Evolutionary conservation across 2,888 invertebrate genomes (phyloP), one percentile per base, ranked within the genome.

Genomic region (Epistrophe eligans): DNA sequence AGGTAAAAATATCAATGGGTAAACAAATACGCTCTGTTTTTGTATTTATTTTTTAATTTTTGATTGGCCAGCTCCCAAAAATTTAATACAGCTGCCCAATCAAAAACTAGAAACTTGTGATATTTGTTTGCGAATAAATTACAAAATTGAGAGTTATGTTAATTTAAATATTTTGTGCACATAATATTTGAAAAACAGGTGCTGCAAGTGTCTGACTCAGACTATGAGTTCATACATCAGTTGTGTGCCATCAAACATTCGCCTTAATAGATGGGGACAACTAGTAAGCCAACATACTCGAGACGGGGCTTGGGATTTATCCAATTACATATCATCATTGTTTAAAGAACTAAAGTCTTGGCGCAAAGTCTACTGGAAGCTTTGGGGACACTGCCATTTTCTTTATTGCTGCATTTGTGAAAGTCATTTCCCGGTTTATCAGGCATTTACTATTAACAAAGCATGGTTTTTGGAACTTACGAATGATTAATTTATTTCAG

Each of bases 351-450:
- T 98, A 79, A 96, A 97, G 88, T 96, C 96, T 0, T 99, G 99
- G 99, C 94, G 98, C 0, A 96, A 96, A 90, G 97, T 98, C 4
- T 99, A 98, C 93, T 99, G 99, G 99, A 95, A 97, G 57, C 93
- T 98, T 62, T 98, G 98, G 98, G 97, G 97, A 0, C 96, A 97
- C 90, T 96, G 97, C 88, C 98, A 99, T 93, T 97, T 96, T 93
- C 93, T 98, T 32, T 95, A 95, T 81, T 99, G 99, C 91, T 95
- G 95, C 64, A 94, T 95, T 3, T 98, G 98, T 91, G 96, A 96
- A 90, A 95, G 94, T 45, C 95, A 95, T 91, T 97, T 97, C 91
- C 96, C 97, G 0, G 95, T 95, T 1, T 95, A 96, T 91, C 95
- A 95, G 93, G 94, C 94, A 64, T 87, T 60, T 0, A 28, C 15